Base-by-base conservation (phyloP, 2,113 vertebrate genomes). In the Passer montanus region DNA sequence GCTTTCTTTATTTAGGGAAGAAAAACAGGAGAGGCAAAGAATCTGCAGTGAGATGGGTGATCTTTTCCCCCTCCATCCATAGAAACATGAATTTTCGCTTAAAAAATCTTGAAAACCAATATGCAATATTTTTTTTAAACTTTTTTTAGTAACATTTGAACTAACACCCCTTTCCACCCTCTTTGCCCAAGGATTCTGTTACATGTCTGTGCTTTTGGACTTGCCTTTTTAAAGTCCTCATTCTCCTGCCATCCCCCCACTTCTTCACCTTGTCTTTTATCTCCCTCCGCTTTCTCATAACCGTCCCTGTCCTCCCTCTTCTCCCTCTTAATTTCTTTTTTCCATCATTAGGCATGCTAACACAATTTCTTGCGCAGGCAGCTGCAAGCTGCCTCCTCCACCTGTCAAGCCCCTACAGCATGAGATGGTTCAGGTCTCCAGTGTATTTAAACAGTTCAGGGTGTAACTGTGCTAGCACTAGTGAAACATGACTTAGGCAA, bases 241-340 rank as follows among this genome's bases (percentile, higher is more conserved):
- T 77, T 68, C 7, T 60, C 4, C 13, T 39, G 33, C 30, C 18
- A 11, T 30, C 46, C 9, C 15, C 4, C 6, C 4, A 18, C 22
- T 18, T 50, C 15, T 69, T 53, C 2, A 0, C 8, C 17, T 22
- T 14, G 31, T 67, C n/a, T 52, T 41, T 68, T 44, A 27, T 46
- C 26, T 73, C 26, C 17, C 14, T 52, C 16, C 0, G 0, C 14
- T 37, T 33, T 33, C 43, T 33, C 21, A 35, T n/a, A 47, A 28
- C 15, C 11, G 15, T 35, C 15, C 4, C 7, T n/a, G 19, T 49
- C 20, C 17, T 46, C 39, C 15, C 10, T 22, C 19, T 50, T 23
- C 64, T 56, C 12, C 12, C 24, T 21, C 23, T n/a, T 46, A 22
- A 68, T 58, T 35, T 47, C 31, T 20, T 73, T 79, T 64, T 77